Evolutionary conservation across 1,140 invertebrate genomes (phyloP), one percentile per base, ranked within the genome.

Genomic region (Lepidostoma basale): DNA sequence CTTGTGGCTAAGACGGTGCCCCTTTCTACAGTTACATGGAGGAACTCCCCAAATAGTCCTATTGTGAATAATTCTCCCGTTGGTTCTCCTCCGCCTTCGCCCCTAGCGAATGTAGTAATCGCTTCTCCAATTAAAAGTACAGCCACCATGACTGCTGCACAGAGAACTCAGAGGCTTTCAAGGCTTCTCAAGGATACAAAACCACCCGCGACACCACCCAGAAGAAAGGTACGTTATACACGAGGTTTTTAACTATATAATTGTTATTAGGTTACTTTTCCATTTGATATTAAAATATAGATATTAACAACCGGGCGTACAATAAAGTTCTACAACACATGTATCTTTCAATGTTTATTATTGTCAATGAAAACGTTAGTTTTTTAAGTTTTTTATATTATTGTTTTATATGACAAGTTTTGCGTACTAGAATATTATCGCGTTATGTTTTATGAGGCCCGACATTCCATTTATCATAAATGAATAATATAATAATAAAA

Each of bases 1-100:
- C 77, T 90, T 62, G 86, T 92, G 12, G 88, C 90, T 2, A 83
- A 86, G 65, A 86, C 87, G 3, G 88, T 92, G 4, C 90, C 90
- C 0, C 73, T 92, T 16, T 89, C 89, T 67, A 92, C 90, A 0
- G 89, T 92, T 0, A 88, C 85, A 3, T 80, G 84, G 0, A 78
- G 76, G 12, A 79, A 78, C 52, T 81, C 82, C 36, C 62, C 66
- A 2, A 67, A 44, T n/a, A 81, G 77, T 69, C 80, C 80, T 1
- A 76, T 78, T 10, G 14, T 76, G 1, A 73, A 75, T 16, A 76
- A 70, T 10, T 79, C 74, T 28, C 82, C 75, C 39, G 76, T 76
- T 12, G 74, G 74, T 23, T 82, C 75, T 44, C 77, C 77, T 16
- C 76, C 77, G 12, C 76, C 74, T n/a, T 75, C 79, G 75, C 76